Evolutionary conservation across 2,113 vertebrate genomes (phyloP), one percentile per base, ranked within the genome.

Genomic region (Conger conger): DNA sequence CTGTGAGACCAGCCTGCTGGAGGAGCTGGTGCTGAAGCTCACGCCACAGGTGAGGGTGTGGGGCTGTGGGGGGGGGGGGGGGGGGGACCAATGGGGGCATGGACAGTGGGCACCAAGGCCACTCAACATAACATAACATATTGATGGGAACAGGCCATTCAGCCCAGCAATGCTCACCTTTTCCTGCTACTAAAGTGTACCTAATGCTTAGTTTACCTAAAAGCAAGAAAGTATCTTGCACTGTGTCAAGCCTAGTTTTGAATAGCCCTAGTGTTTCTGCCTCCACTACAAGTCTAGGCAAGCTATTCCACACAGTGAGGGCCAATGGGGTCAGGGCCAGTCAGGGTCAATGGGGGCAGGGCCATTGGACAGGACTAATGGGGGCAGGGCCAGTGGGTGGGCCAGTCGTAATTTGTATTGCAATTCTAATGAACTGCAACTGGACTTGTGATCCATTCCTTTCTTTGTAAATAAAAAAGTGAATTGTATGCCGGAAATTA

Each of bases 21-120:
- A 95, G 86, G 96, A 97, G 86, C 95, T 99, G 86, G 98, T 98
- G 86, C 95, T 98, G 0, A 96, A 96, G 86, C 94, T 99, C 33
- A 96, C 92, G 7, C 97, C 97, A 0, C 97, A 96, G 94, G 95
- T 96, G 40, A 87, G 91, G 68, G 33, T n/a, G 54, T 45, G 17
- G 81, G 68, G 57, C 57, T 27, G 57, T 63, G 57, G 45, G 45
- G 1, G 30, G 20, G 15, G n/a, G 1, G 30, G 20, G 15, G n/a
- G 57, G 45, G 45, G 1, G 30, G 20, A 13, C 15, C 53, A 27
- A 3, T 13, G 7, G 27, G 0, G 20, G 23, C 9, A 30, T 27
- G 9, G 30, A 23, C 30, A 50, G 20, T 76, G 18, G 42, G 17
- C 30, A 13, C 0, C 3, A 78, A n/a, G n/a, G n/a, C n/a, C n/a